Base-by-base conservation (phyloP, 1,140 invertebrate genomes). In the Heliconius melpomene region DNA sequence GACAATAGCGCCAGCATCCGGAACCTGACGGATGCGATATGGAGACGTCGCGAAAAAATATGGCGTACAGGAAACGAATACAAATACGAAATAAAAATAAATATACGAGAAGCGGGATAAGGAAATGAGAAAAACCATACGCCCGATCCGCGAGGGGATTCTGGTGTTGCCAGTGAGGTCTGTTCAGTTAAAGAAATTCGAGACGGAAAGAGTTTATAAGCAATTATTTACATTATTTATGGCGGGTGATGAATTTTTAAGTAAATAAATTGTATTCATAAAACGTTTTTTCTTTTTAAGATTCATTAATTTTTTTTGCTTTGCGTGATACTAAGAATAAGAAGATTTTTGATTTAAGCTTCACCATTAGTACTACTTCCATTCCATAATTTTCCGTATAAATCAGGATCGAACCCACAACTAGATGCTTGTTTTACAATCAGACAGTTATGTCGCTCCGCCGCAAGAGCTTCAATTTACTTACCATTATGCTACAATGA, bases 71-170 rank as follows among this genome's bases (percentile, higher is more conserved):
- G 90, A 93, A 92, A 89, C 87, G 90, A 92, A 93, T 92, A 92
- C 92, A 92, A 92, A 92, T 88, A 90, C 84, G 88, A 88, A 87
- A 91, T 92, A 91, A 92, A 93, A 94, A 94, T 92, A 90, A 91
- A 93, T 86, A 88, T 86, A 89, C 83, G 86, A 89, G 87, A 88
- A 83, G 86, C 23, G 85, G 79, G 80, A 83, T 75, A 87, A 86
- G 92, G 93, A 94, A 94, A 95, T 94, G 93, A 94, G 91, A 92
- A 94, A 95, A 94, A 94, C 91, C 93, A 92, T 94, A 92, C 88
- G 83, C 86, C 80, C 88, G 83, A 84, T 84, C 83, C 85, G 78
- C 79, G 80, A 79, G 82, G 86, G 84, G 84, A 81, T 85, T 75
- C 73, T 72, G 77, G 74, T 72, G 80, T 52, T 75, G 78, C 79